phyloP scores from a whole-genome alignment of 2,797 vertebrate species.

The Limosa lapponica region DNA sequence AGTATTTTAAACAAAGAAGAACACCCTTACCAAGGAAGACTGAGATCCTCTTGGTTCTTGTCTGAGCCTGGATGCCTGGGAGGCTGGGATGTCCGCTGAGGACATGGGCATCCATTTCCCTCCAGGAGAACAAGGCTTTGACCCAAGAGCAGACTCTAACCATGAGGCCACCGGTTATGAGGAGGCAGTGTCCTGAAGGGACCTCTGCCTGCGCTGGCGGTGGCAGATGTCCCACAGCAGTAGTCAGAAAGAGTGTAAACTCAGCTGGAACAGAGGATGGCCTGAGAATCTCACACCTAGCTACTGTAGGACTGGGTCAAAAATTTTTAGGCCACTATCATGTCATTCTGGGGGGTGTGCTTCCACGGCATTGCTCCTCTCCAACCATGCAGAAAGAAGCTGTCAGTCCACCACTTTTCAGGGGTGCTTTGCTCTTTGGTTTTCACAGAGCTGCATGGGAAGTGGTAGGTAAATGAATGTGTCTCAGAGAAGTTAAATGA shows the following conservation, averaged over 20 bases:
- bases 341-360: background rate
- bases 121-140: background rate
- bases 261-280: background rate
- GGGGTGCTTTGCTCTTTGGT: background rate
- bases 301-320: background rate
- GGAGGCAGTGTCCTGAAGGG: background rate
- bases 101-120: background rate
- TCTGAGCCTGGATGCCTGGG: background rate
- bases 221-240: background rate
- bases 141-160: background rate
- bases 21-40: background rate
- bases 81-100: background rate
- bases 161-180: rapidly evolving
- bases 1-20: background rate
- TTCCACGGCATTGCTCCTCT: background rate
- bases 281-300: background rate
- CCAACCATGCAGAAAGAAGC: background rate
- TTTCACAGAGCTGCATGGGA: constrained; percentile 42
- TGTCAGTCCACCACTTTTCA: background rate
- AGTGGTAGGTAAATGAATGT: constrained; percentile 58
- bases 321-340: background rate
- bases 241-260: background rate
- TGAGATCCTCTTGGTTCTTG: background rate
- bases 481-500: constrained; percentile 59
- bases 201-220: background rate